Evolutionary conservation across 2,888 invertebrate genomes (phyloP), one percentile per base, ranked within the genome.

Genomic region (Parthenolecanium corni): DNA sequence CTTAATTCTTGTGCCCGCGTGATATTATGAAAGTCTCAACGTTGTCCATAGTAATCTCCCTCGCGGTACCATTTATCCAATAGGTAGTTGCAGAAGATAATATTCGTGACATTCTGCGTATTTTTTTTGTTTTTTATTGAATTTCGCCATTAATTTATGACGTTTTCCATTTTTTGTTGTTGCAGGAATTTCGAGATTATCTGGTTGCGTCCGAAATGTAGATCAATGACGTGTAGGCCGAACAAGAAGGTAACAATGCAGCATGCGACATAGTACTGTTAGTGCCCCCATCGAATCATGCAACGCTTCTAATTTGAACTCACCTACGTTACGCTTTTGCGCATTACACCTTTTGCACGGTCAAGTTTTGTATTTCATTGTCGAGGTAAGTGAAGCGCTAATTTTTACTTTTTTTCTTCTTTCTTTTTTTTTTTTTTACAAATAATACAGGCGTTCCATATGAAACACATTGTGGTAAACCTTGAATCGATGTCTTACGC

Each of bases 311-410:
- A 67, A 70, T 66, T 71, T 71, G 61, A 69, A 70, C 66, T 70
- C 72, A 63, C 71, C 71, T 67, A 67, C 67, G 65, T 71, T 70
- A 62, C 68, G 70, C 63, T 74, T 72, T 70, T 73, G 72, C 63
- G 73, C 73, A 66, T 72, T 74, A 52, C 70, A 73, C 65, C 71
- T 74, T 63, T 71, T 74, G 64, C 72, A 71, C 64, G 72, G 71
- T 66, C 71, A 74, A 68, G 70, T 70, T 38, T 71, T 74, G 65
- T 74, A 73, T 69, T 74, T 74, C 68, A 70, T 72, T 66, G 74
- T 74, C 62, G 74, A 74, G 72, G 74, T 74, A 68, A 71, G 70
- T 66, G 16, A 56, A 53, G 62, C 44, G 14, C 31, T 31, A 31
- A 31, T 31, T 31, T 6, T n/a, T n/a, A n/a, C n/a, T n/a, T n/a